Evolutionary conservation across 2,888 invertebrate genomes (phyloP).

Genomic region (Druceiella hillmani): DNA sequence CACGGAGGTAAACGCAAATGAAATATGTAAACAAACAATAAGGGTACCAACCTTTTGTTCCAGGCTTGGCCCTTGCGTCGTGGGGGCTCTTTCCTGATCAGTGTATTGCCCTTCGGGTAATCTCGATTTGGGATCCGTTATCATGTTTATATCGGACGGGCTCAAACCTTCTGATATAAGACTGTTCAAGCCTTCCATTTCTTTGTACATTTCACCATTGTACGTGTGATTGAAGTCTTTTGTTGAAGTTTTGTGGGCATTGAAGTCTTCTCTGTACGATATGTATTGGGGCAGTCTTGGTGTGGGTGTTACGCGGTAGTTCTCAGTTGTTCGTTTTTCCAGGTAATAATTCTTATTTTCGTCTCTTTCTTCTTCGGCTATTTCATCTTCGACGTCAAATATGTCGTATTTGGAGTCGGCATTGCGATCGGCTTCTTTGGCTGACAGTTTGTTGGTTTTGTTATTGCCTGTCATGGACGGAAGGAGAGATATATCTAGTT

Average conservation of each 20-base stretch:
- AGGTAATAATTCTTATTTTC: no score
- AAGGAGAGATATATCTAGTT: slow-evolving; percentile 53
- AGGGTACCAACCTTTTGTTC: slow-evolving; percentile 54
- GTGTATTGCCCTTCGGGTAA: slow-evolving; percentile 21
- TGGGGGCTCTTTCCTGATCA: slow-evolving; percentile 31
- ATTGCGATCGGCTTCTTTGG: background rate
- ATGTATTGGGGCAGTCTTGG: slow-evolving; percentile 25
- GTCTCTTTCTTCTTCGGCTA: no score
- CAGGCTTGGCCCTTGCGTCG: slow-evolving; percentile 58
- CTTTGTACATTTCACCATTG: slow-evolving; percentile 40
- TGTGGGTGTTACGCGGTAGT: no score
- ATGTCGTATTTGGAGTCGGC: background rate
- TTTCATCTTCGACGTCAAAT: background rate
- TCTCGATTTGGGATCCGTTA: slow-evolving; percentile 32
- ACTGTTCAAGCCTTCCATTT: slow-evolving; percentile 40
- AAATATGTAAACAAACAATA: no score
- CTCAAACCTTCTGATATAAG: slow-evolving; percentile 46
- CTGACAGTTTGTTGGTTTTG: slow-evolving; percentile 10
- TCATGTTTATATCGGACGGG: slow-evolving; percentile 41
- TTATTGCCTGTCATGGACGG: slow-evolving; percentile 25
- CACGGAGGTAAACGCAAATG: no score
- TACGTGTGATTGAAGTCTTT: slow-evolving; percentile 34
- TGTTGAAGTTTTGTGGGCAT: slow-evolving; percentile 5
- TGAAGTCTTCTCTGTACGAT: slow-evolving; percentile 9
- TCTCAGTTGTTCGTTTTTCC: no score